Evolutionary conservation across 2,113 vertebrate species (phyloP), one percentile per base, ranked within the genome.

Genomic region (Apaloderma vittatum): DNA sequence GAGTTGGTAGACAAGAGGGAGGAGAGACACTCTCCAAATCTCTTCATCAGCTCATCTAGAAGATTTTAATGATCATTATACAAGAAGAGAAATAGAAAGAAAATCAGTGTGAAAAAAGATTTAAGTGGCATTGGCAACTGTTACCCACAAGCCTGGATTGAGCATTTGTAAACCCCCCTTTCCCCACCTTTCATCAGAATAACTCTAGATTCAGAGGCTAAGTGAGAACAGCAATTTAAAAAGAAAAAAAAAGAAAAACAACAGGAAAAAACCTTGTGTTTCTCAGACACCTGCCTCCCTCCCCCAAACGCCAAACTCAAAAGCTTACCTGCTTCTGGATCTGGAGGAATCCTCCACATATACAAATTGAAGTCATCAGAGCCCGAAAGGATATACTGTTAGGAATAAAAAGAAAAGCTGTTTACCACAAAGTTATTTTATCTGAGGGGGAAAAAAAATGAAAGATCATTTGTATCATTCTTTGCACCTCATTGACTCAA

Each of bases 281-380:
- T 68, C 32, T 79, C 48, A 91, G 49, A 45, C 15, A 65, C 9
- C 7, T 66, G 29, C 12, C 9, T 19, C 12, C 4, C 18, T 9
- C 6, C 27, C 54, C 15, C 22, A 36, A 1, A 66, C 67, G 46
- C 32, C 73, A 49, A 82, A 86, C 17, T 12, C 78, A 34, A 61
- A 52, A 16, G 94, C 98, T 96, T 86, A 99, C 99, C 99, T 97
- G 99, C 99, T 98, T 99, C 99, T 55, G 99, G 99, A 92, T 99
- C 99, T 88, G 99, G 99, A 66, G 99, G 99, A 95, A 99, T 99
- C 97, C 98, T 99, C 99, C 99, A 99, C 99, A 99, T 99, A 96
- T 99, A 99, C 68, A 99, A 98, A 97, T 99, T 99, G 98, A 99
- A 99, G 98, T 99, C 99, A 94, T 99, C 99, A 37, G 99, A 99